phyloP scores from a whole-genome alignment of 2,797 vertebrate species.

The Numenius phaeopus region DNA sequence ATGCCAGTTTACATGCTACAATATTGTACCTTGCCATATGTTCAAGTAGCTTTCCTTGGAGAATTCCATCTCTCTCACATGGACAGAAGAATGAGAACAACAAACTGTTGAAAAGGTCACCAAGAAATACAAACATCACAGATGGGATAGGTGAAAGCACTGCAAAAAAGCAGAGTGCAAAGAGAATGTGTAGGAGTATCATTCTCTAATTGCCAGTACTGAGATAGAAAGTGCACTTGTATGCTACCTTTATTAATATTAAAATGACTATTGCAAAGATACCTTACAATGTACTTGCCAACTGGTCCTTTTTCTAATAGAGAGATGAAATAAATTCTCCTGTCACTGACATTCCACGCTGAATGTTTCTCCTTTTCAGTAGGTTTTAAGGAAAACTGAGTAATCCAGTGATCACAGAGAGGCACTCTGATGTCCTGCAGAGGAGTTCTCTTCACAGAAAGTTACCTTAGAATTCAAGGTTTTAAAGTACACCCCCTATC shows the following conservation, averaged over 20 bases:
- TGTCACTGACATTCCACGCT: not conserved
- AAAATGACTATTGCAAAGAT: conserved; percentile 30
- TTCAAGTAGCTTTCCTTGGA: conserved; percentile 53
- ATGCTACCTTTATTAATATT: conserved; percentile 57
- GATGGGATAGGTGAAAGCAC: conserved; percentile 66
- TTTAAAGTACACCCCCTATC: not conserved
- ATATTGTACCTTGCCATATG: conserved; percentile 57
- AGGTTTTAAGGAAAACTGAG: conserved; percentile 1
- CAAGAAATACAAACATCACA: conserved; percentile 65
- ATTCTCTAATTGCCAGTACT: conserved; percentile 36
- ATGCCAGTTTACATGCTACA: conserved; percentile 46
- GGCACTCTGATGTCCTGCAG: not conserved
- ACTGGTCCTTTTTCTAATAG: conserved; percentile 4
- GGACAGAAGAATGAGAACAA: conserved; percentile 63
- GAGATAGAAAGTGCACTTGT: conserved; percentile 22
- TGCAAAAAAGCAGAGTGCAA: conserved; percentile 11
- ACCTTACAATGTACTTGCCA: conserved; percentile 28
- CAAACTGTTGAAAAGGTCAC: conserved; percentile 70
- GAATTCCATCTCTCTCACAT: conserved; percentile 37
- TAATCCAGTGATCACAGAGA: not conserved
- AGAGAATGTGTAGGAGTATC: conserved; percentile 31
- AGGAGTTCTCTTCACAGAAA: not conserved
- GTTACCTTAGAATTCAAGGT: not conserved
- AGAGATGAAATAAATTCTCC: not conserved
- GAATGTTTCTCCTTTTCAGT: not conserved